phyloP scores from a whole-genome alignment of 2,888 invertebrate species.

The Hybos culiciformis region DNA sequence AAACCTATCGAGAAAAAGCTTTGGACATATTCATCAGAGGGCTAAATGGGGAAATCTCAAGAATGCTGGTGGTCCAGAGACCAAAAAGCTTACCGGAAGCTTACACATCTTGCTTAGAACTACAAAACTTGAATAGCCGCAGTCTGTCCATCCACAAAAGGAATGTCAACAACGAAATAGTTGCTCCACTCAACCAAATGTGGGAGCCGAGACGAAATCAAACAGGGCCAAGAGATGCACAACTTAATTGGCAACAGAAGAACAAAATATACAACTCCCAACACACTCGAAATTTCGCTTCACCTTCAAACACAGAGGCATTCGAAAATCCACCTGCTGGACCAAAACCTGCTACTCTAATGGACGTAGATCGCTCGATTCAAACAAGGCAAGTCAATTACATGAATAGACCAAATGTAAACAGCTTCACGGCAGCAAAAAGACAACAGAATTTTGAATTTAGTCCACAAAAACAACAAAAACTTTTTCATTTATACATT shows the following conservation, averaged over 20 bases:
- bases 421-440: not conserved
- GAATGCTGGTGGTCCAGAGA: constrained; percentile 1
- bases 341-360: not conserved
- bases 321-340: not conserved
- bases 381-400: not conserved
- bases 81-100: constrained; percentile 4
- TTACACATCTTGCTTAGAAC: constrained; percentile 4
- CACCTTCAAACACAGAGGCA: too few species aligned
- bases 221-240: not conserved
- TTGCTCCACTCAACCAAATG: constrained; percentile 4
- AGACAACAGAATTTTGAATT: not conserved
- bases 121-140: not conserved
- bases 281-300: not conserved
- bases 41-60: constrained; percentile 3
- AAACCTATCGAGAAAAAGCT: not conserved
- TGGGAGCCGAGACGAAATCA: not conserved
- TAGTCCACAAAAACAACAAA: not conserved
- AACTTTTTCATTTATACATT: not conserved
- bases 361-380: constrained; percentile 3
- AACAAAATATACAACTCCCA: not conserved
- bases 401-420: not conserved
- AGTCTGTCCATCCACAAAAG: not conserved
- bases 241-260: not conserved
- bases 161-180: not conserved
- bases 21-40: constrained; percentile 4